Evolutionary conservation across 2,888 invertebrate species (phyloP), one percentile per base, ranked within the genome.

Genomic region (Dicyrtoma fusca): DNA sequence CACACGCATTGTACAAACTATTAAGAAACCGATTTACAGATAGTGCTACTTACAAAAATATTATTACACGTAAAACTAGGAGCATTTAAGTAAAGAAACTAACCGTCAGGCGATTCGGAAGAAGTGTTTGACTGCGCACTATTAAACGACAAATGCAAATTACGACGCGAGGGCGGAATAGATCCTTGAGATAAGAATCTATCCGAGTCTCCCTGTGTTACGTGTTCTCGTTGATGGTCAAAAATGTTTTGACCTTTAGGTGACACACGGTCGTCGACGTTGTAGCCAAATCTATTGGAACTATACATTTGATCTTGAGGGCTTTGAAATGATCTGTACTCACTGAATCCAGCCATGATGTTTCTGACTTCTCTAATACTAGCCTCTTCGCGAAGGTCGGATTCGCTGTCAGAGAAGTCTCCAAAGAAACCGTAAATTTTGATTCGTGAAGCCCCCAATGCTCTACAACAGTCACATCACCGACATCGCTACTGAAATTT

Each of bases 401-500:
- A 19, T n/a, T 68, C 51, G 19, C 51, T 44, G 55, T 72, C 55
- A 47, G 59, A 55, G 72, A 72, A 70, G 61, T 65, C 61, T 34
- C 72, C 73, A 68, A 75, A 77, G 71, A 79, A 75, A 45, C 79
- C 77, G 79, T 77, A 79, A 77, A 79, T 77, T 74, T 79, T 79
- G 79, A 55, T 21, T 53, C 19, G 11, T 2, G 34, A 34, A n/a
- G n/a, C n/a, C n/a, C n/a, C n/a, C n/a, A n/a, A n/a, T n/a, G n/a
- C n/a, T n/a, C n/a, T n/a, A n/a, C n/a, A n/a, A n/a, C n/a, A n/a
- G n/a, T n/a, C n/a, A n/a, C n/a, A n/a, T n/a, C n/a, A n/a, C n/a
- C n/a, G n/a, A n/a, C n/a, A n/a, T n/a, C n/a, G n/a, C n/a, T n/a
- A n/a, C n/a, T n/a, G n/a, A n/a, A n/a, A n/a, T n/a, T n/a, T n/a